phyloP scores from a whole-genome alignment of 2,888 invertebrate genomes.

The Dione vanillae region DNA sequence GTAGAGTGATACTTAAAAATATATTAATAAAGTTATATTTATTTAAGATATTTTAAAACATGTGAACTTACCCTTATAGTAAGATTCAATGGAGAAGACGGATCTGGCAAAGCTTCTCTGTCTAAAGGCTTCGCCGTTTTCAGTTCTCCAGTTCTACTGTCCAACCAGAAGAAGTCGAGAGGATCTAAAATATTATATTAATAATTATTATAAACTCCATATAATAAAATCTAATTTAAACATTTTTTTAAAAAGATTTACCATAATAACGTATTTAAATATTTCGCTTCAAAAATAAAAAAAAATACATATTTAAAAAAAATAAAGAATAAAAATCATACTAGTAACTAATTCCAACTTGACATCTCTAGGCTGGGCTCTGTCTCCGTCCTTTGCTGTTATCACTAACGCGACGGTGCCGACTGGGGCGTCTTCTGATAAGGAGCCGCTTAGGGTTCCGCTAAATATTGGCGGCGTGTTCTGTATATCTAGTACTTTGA shows the following conservation, averaged over 20 bases:
- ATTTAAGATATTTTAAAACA: too few species aligned
- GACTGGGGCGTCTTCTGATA: slow-evolving; percentile 92
- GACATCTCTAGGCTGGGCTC: slow-evolving; percentile 91
- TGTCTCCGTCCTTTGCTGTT: slow-evolving; percentile 93
- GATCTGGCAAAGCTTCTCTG: slow-evolving; percentile 91
- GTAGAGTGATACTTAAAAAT: too few species aligned
- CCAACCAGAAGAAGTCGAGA: slow-evolving; percentile 92
- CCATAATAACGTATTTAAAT: too few species aligned
- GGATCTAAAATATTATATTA: slow-evolving; percentile 85
- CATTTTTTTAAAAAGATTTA: too few species aligned
- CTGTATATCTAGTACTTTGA: slow-evolving; percentile 93
- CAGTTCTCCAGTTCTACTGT: slow-evolving; percentile 91
- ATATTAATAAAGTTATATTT: too few species aligned
- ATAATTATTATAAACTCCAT: too few species aligned
- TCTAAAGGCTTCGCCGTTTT: slow-evolving; percentile 93
- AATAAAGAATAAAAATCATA: slow-evolving; percentile 84
- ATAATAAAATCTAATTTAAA: too few species aligned
- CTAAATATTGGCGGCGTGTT: slow-evolving; percentile 94
- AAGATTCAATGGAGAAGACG: slow-evolving; percentile 90
- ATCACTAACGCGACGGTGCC: slow-evolving; percentile 91
- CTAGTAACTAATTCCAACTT: slow-evolving; percentile 91
- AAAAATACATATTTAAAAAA: too few species aligned
- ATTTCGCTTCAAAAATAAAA: too few species aligned
- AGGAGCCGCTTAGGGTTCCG: slow-evolving; percentile 90
- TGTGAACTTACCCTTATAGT: slow-evolving; percentile 88